Evolutionary conservation across 2,797 vertebrate genomes (phyloP), one percentile per base, ranked within the genome.

Genomic region (Podarcis siculus): DNA sequence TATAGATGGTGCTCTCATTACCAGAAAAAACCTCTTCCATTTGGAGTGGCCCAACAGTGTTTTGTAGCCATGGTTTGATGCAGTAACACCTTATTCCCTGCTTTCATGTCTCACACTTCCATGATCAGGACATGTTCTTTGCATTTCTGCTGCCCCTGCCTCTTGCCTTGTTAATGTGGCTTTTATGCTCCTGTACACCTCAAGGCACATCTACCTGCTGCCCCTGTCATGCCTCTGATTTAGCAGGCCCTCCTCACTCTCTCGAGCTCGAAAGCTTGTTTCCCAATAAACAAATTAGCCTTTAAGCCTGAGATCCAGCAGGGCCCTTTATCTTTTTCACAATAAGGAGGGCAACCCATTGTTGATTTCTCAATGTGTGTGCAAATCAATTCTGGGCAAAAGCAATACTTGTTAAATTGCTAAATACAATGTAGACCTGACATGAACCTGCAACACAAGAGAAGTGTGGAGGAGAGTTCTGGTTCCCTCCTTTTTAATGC

Each of bases 311-410:
- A 64, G 61, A 64, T 19, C 61, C 61, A 64, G 61, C 61, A 64
- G 25, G 66, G 66, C 9, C 8, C 66, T 69, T 27, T 30, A 27
- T 69, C 66, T 69, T 69, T 69, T 69, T 69, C 27, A 73, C 89
- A 78, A 87, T 32, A 30, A 91, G 79, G 73, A 80, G 91, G 95
- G 89, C 90, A 93, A 94, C 87, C 71, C 8, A 32, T 49, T 92
- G 92, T 89, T 90, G 93, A 78, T 90, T 93, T 88, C 72, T 1
- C 71, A 42, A 83, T 89, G 88, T 83, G 75, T 27, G 42, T 45
- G 73, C 75, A 89, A 89, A 64, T 64, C 90, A 12, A 79, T 88
- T 88, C 86, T 91, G 93, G 93, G 86, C 67, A 80, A 0, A 93
- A 92, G 83, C 3, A 8, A n/a, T 79, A 3, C 27, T 37, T 82